Evolutionary conservation across 2,797 vertebrate genomes (phyloP), one percentile per base, ranked within the genome.

Genomic region (Cygnus olor): DNA sequence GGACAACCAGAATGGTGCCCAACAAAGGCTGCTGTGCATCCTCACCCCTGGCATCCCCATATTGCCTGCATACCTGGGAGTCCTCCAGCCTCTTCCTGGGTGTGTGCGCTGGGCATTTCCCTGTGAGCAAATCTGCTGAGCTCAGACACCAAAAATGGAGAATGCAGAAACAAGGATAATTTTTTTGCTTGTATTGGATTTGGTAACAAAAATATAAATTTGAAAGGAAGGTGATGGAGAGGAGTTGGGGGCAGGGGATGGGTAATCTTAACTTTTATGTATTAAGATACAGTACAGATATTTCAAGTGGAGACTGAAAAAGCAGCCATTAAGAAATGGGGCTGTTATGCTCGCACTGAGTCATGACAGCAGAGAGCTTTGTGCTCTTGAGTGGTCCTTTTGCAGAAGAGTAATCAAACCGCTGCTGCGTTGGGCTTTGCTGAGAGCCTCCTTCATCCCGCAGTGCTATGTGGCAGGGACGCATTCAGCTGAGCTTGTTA

Each of bases 191-290:
- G 2, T 5, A 4, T 22, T 32, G 11, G 8, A 15, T 10, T 13
- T 25, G 14, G 34, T 38, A 44, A 51, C 56, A 63, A 58, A 79
- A 51, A 4, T 1, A 11, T 4, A 1, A 1, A 6, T 25, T 3
- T 9, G 60, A 72, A 40, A 32, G 6, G 9, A 24, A 66, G 64
- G 27, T 4, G 38, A 51, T 1, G 7, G 57, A 7, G 24, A 17
- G 54, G 45, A 76, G 6, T 4, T 30, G 34, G 30, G 27, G 40
- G 44, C 5, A 5, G 0, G 0, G 3, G 40, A 51, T 6, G 20
- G 34, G 44, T 61, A 54, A 76, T 66, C 47, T 49, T 30, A 71
- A 54, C 49, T 69, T 69, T 13, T 9, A 76, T 24, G 36, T 79
- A 1, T 18, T 8, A 13, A 65, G 36, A 16, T 28, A 22, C 30